Evolutionary conservation across 2,113 vertebrate species (phyloP).

Genomic region (Anarhynchus alexandrinus): DNA sequence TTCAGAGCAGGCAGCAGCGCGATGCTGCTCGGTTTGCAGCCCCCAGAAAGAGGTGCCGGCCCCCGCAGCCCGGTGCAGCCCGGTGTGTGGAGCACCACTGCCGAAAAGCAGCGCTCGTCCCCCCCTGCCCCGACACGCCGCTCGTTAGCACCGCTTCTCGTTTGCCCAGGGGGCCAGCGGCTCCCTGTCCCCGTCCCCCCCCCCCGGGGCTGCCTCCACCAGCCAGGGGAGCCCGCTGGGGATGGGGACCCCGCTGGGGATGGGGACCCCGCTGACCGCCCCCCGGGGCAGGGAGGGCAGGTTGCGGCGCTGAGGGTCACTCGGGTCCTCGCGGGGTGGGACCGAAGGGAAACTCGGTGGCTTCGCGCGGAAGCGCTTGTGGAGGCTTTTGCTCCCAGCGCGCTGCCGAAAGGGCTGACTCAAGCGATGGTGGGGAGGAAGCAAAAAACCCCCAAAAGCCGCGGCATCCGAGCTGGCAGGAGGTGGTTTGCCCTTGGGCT

Average conservation of each 20-base stretch:
- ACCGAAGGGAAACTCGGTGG: not conserved
- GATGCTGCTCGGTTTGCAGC: too few relatives aligned
- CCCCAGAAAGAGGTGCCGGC: too few relatives aligned
- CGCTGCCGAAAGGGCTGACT: not conserved
- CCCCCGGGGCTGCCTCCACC: too few relatives aligned
- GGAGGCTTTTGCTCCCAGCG: not conserved
- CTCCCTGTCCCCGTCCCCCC: too few relatives aligned
- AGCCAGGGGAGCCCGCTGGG: fast-evolving
- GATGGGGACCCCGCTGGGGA: fast-evolving
- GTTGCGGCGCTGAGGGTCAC: fast-evolving
- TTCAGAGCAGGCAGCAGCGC: too few relatives aligned
- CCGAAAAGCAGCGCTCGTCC: too few relatives aligned
- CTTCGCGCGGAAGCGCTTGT: fast-evolving
- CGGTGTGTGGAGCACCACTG: too few relatives aligned
- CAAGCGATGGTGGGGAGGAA: not conserved
- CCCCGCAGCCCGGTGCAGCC: too few relatives aligned
- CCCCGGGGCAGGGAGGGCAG: fast-evolving
- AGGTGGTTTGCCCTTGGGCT: not conserved
- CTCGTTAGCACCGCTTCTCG: not conserved
- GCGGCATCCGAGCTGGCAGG: not conserved
- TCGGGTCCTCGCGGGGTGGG: fast-evolving
- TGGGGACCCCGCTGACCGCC: fast-evolving
- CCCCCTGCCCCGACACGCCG: not conserved
- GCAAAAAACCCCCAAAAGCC: not conserved
- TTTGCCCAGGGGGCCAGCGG: not conserved